Percentiles rank a stretch among this genome's conserved stretches.
phyloP scores from a whole-genome alignment of 2,888 invertebrate species.

The Choreutis nemorana region DNA sequence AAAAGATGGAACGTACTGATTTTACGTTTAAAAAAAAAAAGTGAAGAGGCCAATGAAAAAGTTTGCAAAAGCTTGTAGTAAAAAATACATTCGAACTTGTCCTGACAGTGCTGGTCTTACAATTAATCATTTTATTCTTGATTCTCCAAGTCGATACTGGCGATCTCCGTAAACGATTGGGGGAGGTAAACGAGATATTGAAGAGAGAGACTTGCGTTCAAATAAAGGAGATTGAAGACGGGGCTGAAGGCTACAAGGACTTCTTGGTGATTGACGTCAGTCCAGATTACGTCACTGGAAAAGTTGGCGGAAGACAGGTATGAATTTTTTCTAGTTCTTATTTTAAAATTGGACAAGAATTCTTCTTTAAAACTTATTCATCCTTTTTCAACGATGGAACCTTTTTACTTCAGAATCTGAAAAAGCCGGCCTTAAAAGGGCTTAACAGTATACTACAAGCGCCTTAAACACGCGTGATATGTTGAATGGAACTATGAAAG shows the following conservation, averaged over 20 bases:
- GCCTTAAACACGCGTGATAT: too few species aligned
- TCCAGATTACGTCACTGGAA: slow-evolving; percentile 45
- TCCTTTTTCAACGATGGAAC: too few species aligned
- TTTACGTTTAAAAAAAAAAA: too few species aligned
- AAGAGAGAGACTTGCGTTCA: slow-evolving; percentile 31
- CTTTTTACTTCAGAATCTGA: too few species aligned
- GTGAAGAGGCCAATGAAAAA: slow-evolving; percentile 4
- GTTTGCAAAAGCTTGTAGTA: slow-evolving; percentile 25
- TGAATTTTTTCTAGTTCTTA: slow-evolving; percentile 2
- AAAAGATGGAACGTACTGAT: too few species aligned
- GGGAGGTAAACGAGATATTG: slow-evolving; percentile 30
- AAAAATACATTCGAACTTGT: background rate
- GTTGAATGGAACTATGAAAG: too few species aligned
- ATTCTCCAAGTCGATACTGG: slow-evolving; percentile 23
- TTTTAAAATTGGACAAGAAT: background rate
- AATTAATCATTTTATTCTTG: background rate
- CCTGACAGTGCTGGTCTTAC: too few species aligned
- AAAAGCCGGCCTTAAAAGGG: too few species aligned
- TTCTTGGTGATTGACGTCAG: slow-evolving; percentile 38
- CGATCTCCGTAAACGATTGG: slow-evolving; percentile 26
- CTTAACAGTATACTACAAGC: too few species aligned
- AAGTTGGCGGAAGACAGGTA: slow-evolving; percentile 47
- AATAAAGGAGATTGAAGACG: slow-evolving; percentile 27
- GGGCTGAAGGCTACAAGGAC: slow-evolving; percentile 23
- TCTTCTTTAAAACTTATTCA: background rate